Percentiles rank a stretch among this genome's conserved stretches.
These are phyloP conservation scores for Hiodon alosoides DNA, from an alignment of 2,113 vertebrate genomes.

Conservation along the genomic window DNA sequence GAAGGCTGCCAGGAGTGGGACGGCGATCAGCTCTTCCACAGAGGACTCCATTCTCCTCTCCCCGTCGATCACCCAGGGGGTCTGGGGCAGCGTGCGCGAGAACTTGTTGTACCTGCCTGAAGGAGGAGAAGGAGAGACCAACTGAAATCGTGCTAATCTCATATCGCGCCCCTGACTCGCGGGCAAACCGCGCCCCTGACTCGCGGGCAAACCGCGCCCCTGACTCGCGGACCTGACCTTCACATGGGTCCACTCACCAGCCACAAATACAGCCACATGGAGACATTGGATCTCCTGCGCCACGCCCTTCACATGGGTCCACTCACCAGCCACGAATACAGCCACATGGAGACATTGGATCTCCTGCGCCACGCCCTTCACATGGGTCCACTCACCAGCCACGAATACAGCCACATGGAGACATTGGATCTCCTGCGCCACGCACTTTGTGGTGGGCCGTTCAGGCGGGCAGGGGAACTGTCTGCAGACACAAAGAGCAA, in stretches of 20 bases:
- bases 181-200: too few species aligned
- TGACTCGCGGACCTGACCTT: not conserved
- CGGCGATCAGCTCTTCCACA: slow-evolving; percentile 91
- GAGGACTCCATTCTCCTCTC: slow-evolving; percentile 94
- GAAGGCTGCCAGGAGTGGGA: slow-evolving; percentile 75
- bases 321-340: slow-evolving; percentile 86
- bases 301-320: slow-evolving; percentile 48
- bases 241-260: slow-evolving; percentile 63
- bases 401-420: slow-evolving; percentile 81
- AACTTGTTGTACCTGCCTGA: slow-evolving; percentile 96
- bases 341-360: slow-evolving; percentile 81
- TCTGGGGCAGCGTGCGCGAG: slow-evolving; percentile 87
- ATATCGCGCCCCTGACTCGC: too few species aligned
- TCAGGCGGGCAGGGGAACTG: slow-evolving; percentile 73
- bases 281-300: slow-evolving; percentile 78
- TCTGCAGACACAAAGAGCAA: slow-evolving; percentile 51
- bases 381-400: slow-evolving; percentile 67
- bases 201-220: too few species aligned
- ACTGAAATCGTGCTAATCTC: too few species aligned
- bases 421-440: slow-evolving; percentile 75
- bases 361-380: slow-evolving; percentile 66
- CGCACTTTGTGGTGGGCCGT: slow-evolving; percentile 61
- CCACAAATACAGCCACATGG: slow-evolving; percentile 82
- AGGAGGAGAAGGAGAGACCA: not conserved
- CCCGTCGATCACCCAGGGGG: slow-evolving; percentile 95